Conservation (phyloP, 2,888 invertebrate species). For the Melanostoma mellinum region DNA sequence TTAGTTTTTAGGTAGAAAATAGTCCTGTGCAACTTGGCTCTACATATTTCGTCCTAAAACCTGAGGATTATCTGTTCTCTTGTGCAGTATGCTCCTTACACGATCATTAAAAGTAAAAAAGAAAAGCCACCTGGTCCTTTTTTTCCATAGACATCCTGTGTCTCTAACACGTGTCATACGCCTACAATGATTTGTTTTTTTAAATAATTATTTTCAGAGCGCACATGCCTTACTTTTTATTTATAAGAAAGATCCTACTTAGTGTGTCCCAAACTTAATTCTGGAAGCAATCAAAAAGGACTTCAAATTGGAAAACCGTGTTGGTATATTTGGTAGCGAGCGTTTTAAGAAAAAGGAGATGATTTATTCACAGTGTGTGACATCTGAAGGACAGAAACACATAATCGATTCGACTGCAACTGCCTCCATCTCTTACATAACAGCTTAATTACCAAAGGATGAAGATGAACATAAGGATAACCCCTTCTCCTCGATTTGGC, state of each 20-base stretch:
- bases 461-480: slow-evolving; percentile 64
- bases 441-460: slow-evolving; percentile 70
- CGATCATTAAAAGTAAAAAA: slow-evolving; percentile 38
- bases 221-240: slow-evolving; percentile 49
- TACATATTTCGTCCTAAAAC: slow-evolving; percentile 14
- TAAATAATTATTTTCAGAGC: slow-evolving; percentile 16
- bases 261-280: slow-evolving; percentile 35
- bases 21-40: slow-evolving; percentile 30
- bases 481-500: slow-evolving; percentile 46
- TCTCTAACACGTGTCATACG: slow-evolving; percentile 64
- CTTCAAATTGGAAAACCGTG: slow-evolving; percentile 18
- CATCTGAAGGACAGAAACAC: slow-evolving; percentile 59
- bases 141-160: slow-evolving; percentile 70
- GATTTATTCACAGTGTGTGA: slow-evolving; percentile 46
- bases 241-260: background rate
- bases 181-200: slow-evolving; percentile 51
- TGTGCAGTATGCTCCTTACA: slow-evolving; percentile 62
- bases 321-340: background rate
- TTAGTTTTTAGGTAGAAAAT: slow-evolving; percentile 23
- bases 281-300: slow-evolving; percentile 26
- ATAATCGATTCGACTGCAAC: slow-evolving; percentile 46
- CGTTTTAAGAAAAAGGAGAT: slow-evolving; percentile 15
- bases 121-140: slow-evolving; percentile 62
- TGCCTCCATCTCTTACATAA: slow-evolving; percentile 48
- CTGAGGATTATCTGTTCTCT: slow-evolving; percentile 56